These are phyloP conservation scores for Bombyx huttoni DNA, from an alignment of 2,888 invertebrate species.

Conservation along the genomic window DNA sequence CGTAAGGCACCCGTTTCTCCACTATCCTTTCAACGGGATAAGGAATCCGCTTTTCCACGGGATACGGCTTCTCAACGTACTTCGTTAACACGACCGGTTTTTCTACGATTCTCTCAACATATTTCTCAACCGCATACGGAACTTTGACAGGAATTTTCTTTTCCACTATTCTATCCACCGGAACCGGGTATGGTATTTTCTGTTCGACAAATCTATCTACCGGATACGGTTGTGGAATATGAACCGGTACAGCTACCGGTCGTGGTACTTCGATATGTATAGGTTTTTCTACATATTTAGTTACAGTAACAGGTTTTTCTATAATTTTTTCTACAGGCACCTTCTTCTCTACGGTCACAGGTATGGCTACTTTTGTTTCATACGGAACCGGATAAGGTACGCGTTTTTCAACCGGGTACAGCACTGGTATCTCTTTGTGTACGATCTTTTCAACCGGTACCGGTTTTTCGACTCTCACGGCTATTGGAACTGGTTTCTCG, in stretches of 20 bases:
- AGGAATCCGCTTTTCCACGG: constrained; percentile 57
- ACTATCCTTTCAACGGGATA: constrained; percentile 51
- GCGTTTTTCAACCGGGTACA: constrained; percentile 66
- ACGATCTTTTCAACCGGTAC: constrained; percentile 44
- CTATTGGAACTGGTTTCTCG: constrained; percentile 50
- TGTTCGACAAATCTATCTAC: constrained; percentile 69
- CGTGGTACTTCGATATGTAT: constrained; percentile 52
- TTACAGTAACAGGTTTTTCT: constrained; percentile 68
- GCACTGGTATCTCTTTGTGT: constrained; percentile 56
- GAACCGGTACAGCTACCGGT: constrained; percentile 44
- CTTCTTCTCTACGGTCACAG: constrained; percentile 55
- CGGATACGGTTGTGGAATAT: constrained; percentile 53
- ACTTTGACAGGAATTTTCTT: constrained; percentile 53
- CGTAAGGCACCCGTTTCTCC: constrained; percentile 33
- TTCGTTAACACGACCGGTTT: constrained; percentile 67
- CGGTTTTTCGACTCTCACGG: constrained; percentile 56
- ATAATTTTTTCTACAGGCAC: constrained; percentile 63
- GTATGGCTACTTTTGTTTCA: constrained; percentile 59
- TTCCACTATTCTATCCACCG: constrained; percentile 57
- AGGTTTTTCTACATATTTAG: constrained; percentile 54
- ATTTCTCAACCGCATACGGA: constrained; percentile 61
- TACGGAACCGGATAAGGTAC: constrained; percentile 57
- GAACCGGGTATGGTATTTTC: constrained; percentile 56
- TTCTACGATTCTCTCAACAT: constrained; percentile 70
- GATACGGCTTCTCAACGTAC: constrained; percentile 57